Evolutionary conservation across 2,888 invertebrate genomes (phyloP), one percentile per base, ranked within the genome.

Genomic region (Thyatira batis): DNA sequence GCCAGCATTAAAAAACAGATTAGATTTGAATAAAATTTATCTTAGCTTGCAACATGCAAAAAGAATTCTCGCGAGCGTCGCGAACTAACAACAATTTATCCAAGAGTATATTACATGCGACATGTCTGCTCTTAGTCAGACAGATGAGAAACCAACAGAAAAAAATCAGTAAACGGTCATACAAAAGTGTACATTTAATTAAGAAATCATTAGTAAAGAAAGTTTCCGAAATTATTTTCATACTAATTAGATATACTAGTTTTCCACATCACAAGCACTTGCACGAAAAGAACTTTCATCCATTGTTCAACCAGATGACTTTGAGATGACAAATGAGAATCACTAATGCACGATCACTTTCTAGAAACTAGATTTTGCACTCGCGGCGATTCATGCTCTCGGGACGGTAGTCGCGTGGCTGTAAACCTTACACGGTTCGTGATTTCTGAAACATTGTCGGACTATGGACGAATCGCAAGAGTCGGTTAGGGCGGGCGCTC

Each of bases 401-500:
- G 52, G 52, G 49, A 48, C 20, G 49, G 54, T 17, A 48, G 60
- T 55, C 49, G 51, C 53, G 52, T 50, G 52, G 59, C 48, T 65
- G 51, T 28, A 51, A 51, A 53, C 54, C 50, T 53, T 62, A 52
- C 28, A 51, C 13, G 23, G 46, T 53, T 27, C 51, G 54, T 50
- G 51, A 58, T 56, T 60, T 59, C 51, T 49, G 54, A 54, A 48
- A 30, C 49, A 58, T 54, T 58, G 57, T 65, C 52, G 53, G 78
- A 62, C 52, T 65, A 76, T 73, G 55, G 58, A 62, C 52, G 59
- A 57, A 82, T 84, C 85, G 84, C 82, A 85, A 81, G 86, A 85
- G 86, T 87, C 78, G 81, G 66, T 79, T 82, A 76, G 76, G 81
- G 73, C 79, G 84, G 78, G 76, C 81, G 80, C 74, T 75, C 78